Percentiles rank a stretch among this genome's conserved stretches.
Conservation (phyloP, 2,888 invertebrate genomes). For the Rugalucina vietnamica region DNA sequence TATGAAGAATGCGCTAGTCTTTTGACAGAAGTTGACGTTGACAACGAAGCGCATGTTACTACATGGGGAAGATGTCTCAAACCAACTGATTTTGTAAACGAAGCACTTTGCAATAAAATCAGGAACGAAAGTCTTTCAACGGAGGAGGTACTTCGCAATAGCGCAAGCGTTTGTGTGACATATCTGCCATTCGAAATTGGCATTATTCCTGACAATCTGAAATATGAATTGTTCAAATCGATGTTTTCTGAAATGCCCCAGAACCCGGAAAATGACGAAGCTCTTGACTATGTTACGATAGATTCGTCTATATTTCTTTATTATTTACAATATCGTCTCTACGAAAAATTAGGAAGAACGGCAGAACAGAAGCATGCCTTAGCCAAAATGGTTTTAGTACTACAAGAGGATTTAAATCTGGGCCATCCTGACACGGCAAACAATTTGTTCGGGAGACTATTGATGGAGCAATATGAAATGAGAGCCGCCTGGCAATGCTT, state of each 20-base stretch:
- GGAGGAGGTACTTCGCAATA: neutral
- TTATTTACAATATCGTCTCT: neutral
- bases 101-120: slow-evolving; percentile 7
- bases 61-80: neutral
- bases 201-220: neutral
- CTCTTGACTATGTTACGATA: neutral
- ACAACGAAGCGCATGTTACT: neutral
- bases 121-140: neutral
- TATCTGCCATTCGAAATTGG: neutral
- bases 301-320: neutral
- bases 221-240: neutral
- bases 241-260: neutral
- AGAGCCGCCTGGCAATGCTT: slow-evolving; percentile 32
- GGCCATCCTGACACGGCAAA: neutral
- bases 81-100: neutral
- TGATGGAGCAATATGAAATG: slow-evolving; percentile 21
- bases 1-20: neutral
- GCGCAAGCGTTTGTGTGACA: neutral
- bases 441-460: neutral
- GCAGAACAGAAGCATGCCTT: neutral
- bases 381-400: neutral
- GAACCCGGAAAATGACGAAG: neutral
- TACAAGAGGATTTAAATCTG: neutral
- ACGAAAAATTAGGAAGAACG: neutral
- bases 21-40: neutral